These are phyloP conservation scores for Leucophora obtusa DNA, from an alignment of 2,888 invertebrate species.

Conservation along the genomic window DNA sequence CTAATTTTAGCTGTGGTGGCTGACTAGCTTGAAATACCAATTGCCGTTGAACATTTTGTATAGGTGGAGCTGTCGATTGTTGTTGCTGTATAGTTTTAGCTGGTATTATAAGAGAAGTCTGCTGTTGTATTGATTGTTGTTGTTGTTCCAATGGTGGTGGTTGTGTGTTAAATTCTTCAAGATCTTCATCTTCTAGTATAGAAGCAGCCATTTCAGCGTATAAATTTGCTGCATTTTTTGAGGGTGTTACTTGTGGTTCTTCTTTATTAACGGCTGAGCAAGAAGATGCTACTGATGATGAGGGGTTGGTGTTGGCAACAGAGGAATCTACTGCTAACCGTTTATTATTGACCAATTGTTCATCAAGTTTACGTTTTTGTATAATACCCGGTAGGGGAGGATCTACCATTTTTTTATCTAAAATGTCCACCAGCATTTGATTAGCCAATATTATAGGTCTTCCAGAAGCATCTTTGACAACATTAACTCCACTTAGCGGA, in stretches of 20 bases:
- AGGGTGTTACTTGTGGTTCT: slow-evolving; percentile 78
- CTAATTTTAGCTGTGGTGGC: slow-evolving; percentile 69
- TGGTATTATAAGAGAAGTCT: slow-evolving; percentile 61
- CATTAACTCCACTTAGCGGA: slow-evolving; percentile 74
- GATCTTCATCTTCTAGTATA: slow-evolving; percentile 89
- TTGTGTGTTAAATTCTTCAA: slow-evolving; percentile 75
- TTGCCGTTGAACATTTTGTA: slow-evolving; percentile 74
- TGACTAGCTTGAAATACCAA: slow-evolving; percentile 74
- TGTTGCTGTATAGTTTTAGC: slow-evolving; percentile 53
- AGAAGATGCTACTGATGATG: neutral
- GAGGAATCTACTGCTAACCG: slow-evolving; percentile 79
- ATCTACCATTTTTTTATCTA: slow-evolving; percentile 85
- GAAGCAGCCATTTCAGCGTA: slow-evolving; percentile 92
- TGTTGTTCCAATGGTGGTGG: slow-evolving; percentile 62
- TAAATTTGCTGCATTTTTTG: slow-evolving; percentile 90
- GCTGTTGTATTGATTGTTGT: slow-evolving; percentile 47
- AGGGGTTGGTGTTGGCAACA: neutral
- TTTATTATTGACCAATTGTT: slow-evolving; percentile 74
- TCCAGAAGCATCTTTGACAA: slow-evolving; percentile 80
- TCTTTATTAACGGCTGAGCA: slow-evolving; percentile 55
- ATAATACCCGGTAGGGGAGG: slow-evolving; percentile 66
- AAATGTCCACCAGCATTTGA: slow-evolving; percentile 90
- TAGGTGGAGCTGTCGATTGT: slow-evolving; percentile 67
- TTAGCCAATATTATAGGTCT: slow-evolving; percentile 79
- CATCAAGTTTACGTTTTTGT: slow-evolving; percentile 70